These are phyloP conservation scores for Acomys russatus DNA, from an alignment of 2,797 vertebrate genomes.

Conservation along the genomic window DNA sequence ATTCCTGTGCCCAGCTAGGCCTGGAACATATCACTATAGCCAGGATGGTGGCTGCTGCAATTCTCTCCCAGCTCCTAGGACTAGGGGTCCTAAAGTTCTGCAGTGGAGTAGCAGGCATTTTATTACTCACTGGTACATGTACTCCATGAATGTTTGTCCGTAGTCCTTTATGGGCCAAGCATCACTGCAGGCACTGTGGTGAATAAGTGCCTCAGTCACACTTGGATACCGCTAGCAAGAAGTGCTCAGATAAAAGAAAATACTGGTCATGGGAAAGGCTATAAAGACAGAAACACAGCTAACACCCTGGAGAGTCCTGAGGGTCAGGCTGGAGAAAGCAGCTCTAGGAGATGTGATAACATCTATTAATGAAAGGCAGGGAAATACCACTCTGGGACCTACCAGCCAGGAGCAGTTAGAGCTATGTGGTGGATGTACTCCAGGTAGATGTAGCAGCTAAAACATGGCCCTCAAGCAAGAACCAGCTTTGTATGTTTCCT, in stretches of 20 bases:
- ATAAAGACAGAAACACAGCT: not conserved
- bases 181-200: not conserved
- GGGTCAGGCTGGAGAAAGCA: not conserved
- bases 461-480: not conserved
- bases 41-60: not conserved
- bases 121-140: not conserved
- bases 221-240: not conserved
- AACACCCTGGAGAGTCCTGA: not conserved
- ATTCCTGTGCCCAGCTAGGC: not conserved
- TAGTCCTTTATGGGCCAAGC: not conserved
- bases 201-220: not conserved
- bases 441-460: not conserved
- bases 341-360: not conserved
- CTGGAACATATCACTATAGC: not conserved
- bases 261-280: not conserved
- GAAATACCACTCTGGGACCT: not conserved
- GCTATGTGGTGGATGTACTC: not conserved
- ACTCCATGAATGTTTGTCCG: not conserved
- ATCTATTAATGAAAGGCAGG: not conserved
- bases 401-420: not conserved
- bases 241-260: not conserved
- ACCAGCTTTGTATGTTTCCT: rapidly evolving
- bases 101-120: not conserved
- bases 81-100: not conserved
- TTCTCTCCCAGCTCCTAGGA: not conserved